Base-by-base conservation (phyloP, 2,888 invertebrate genomes). In the Automeris io region DNA sequence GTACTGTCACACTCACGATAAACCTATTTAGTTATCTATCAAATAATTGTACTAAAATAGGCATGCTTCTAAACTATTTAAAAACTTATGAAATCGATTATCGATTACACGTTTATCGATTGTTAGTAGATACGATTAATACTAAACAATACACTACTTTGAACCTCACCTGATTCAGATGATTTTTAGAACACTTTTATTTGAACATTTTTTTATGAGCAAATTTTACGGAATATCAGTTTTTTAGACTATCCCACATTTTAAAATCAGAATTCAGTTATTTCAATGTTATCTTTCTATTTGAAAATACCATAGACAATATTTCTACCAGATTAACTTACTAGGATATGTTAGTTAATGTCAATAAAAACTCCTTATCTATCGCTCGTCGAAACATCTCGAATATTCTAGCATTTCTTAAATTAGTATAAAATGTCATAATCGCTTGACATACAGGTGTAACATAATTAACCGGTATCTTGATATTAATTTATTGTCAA, bases 111-210 rank as follows among this genome's bases (percentile, higher is more conserved):
- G 57, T 70, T 70, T 70, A 69, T 73, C 69, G 71, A 57, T 61
- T 70, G 78, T 82, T 80, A 80, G 79, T 83, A 74, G 49, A 58
- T 37, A 41, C 26, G 26, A 49, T 65, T 71, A 70, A 69, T 66
- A 68, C 66, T 74, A 79, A 54, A 66, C 62, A 61, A 66, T 57
- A 61, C 50, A 60, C 61, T 80, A 81, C 54, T 78, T 81, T 81
- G 77, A 78, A 82, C 75, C 67, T 72, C 85, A 82, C 83, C 85
- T 85, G 85, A 86, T 85, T 79, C 85, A 85, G 85, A 86, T 72
- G 82, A 73, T 68, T 46, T 74, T 70, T 68, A 61, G 67, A 74
- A 74, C 64, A 68, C 66, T 64, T 68, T 65, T 61, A 60, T 79
- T 80, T 78, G 77, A 76, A 82, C 77, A 72, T 60, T 64, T 64